These are phyloP conservation scores for Struthidea cinerea DNA, from an alignment of 2,113 vertebrate species.

Conservation along the genomic window DNA sequence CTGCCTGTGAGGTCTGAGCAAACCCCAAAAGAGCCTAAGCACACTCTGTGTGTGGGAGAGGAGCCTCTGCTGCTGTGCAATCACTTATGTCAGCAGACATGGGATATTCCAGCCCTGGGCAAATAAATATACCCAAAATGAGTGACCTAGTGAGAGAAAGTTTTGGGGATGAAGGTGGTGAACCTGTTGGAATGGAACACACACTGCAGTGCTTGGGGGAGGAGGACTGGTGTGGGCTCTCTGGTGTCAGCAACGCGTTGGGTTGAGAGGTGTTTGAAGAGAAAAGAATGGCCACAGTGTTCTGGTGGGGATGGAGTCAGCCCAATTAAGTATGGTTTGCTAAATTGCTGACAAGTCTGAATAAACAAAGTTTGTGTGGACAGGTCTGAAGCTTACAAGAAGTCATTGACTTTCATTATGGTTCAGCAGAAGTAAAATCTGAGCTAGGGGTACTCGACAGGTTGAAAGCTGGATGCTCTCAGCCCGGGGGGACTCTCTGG, in stretches of 20 bases:
- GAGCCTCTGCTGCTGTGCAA: background rate
- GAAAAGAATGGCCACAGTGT: background rate
- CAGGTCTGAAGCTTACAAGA: background rate
- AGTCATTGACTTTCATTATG: background rate
- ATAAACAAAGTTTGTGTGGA: background rate
- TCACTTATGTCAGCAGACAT: background rate
- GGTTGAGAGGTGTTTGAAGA: background rate
- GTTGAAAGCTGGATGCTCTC: background rate
- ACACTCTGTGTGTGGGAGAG: constrained; percentile 10
- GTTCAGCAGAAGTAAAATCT: background rate
- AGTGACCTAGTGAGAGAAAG: background rate
- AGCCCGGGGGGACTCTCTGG: rapidly evolving
- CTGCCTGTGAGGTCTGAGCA: constrained; percentile 64
- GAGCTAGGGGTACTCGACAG: background rate
- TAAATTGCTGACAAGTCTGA: background rate
- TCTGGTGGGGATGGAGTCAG: background rate
- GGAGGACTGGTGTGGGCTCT: background rate
- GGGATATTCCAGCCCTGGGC: background rate
- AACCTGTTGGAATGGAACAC: background rate
- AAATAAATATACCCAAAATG: background rate
- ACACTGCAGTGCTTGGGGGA: background rate
- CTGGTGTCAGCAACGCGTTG: background rate
- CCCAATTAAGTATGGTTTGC: background rate
- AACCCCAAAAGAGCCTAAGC: constrained; percentile 8
- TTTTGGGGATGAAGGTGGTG: background rate